Evolutionary conservation across 2,888 invertebrate genomes (phyloP).

Genomic region (Philaethria dido): DNA sequence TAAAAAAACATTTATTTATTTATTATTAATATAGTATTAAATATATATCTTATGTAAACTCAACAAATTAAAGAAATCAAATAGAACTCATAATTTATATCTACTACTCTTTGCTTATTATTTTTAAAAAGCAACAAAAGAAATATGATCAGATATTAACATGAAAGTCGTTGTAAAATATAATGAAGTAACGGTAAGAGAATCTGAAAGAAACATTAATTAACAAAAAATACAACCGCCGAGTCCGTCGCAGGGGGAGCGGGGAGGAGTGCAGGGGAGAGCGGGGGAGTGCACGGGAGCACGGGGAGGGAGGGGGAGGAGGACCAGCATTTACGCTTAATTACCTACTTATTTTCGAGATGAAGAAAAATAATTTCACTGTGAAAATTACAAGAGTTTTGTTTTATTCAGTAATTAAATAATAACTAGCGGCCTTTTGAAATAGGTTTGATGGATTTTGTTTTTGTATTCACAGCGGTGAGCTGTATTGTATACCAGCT

Average conservation of each 20-base stretch:
- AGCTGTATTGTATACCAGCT: neutral
- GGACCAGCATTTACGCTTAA: slow-evolving; percentile 22
- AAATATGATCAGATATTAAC: slow-evolving; percentile 5
- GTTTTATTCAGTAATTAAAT: slow-evolving; percentile 26
- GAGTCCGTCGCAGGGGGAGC: neutral
- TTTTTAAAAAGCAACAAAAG: neutral
- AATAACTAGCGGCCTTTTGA: slow-evolving; percentile 6
- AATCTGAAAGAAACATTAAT: slow-evolving; percentile 33
- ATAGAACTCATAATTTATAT: no score
- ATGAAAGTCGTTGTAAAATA: slow-evolving; percentile 13
- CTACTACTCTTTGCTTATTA: neutral
- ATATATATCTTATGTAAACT: no score
- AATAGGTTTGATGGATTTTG: neutral
- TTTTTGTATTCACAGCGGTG: neutral
- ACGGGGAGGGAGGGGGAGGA: neutral
- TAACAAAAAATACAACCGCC: slow-evolving; percentile 24
- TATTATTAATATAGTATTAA: no score
- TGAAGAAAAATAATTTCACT: slow-evolving; percentile 30
- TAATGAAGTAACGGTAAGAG: slow-evolving; percentile 26
- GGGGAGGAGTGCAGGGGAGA: neutral
- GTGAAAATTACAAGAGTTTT: slow-evolving; percentile 28
- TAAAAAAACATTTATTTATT: no score
- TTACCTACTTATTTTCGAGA: slow-evolving; percentile 30
- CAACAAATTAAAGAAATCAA: no score
- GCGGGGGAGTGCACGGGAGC: neutral